phyloP scores from a whole-genome alignment of 2,888 invertebrate species.

The Ametastegia equiseti region DNA sequence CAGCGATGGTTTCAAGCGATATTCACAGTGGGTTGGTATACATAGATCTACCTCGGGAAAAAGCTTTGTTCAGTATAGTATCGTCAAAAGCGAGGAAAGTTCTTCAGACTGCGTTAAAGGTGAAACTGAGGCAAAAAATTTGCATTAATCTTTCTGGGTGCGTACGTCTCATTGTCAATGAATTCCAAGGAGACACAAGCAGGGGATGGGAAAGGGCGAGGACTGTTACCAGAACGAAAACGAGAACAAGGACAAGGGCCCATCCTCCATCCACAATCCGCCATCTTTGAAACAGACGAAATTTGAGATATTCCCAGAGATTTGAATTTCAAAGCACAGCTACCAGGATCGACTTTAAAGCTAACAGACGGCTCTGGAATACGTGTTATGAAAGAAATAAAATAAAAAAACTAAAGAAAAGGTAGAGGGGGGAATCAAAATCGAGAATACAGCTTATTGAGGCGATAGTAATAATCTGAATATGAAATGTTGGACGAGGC shows the following conservation, averaged over 20 bases:
- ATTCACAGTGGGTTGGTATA: neutral
- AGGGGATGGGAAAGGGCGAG: too few relatives aligned
- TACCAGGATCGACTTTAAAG: neutral
- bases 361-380: neutral
- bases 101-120: neutral
- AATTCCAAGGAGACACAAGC: neutral
- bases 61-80: neutral
- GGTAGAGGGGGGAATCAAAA: neutral
- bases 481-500: neutral
- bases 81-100: neutral
- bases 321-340: conserved; percentile 1
- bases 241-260: neutral
- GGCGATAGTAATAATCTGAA: neutral
- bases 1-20: neutral
- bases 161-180: conserved; percentile 13
- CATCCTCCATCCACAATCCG: neutral
- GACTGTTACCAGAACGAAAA: too few relatives aligned
- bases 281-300: neutral
- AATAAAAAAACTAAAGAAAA: too few relatives aligned
- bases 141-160: neutral
- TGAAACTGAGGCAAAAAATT: conserved; percentile 16
- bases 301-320: neutral
- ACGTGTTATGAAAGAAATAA: neutral
- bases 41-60: neutral
- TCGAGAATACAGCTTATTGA: neutral